Evolutionary conservation across 1,140 invertebrate species (phyloP).

Genomic region (Heliconius nattereri): DNA sequence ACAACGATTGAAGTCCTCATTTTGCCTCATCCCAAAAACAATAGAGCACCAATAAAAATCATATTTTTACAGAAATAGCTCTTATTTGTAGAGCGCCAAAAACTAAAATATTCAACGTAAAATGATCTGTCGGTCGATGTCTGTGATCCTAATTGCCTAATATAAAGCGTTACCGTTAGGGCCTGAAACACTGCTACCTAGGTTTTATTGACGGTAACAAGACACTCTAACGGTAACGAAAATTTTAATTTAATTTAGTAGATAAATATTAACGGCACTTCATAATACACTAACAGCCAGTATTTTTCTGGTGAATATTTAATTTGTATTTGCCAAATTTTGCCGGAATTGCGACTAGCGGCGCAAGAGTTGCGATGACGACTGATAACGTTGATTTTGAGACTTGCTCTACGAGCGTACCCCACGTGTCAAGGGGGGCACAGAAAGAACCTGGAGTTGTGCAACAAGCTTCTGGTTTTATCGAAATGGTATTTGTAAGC

Average conservation of each 20-base stretch:
- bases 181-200: constrained; percentile 27
- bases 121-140: constrained; percentile 24
- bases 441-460: not conserved
- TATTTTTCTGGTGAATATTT: not conserved
- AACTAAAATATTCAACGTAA: constrained; percentile 19
- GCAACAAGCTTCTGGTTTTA: not conserved
- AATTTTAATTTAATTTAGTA: constrained; percentile 7
- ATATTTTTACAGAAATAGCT: not conserved
- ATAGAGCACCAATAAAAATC: constrained; percentile 1
- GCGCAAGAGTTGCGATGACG: not conserved
- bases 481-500: not conserved
- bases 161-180: constrained; percentile 60
- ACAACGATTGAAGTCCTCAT: constrained; percentile 8
- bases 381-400: not conserved
- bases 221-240: constrained; percentile 1
- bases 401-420: not conserved
- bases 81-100: constrained; percentile 14
- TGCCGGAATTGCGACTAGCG: not conserved
- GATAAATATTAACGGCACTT: not conserved
- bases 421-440: not conserved
- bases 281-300: not conserved
- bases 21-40: not conserved
- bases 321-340: not conserved
- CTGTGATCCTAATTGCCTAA: constrained; percentile 60
- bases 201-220: constrained; percentile 16